These are phyloP conservation scores for Chionodraco myersi DNA, from an alignment of 2,113 vertebrate genomes.

Conservation along the genomic window DNA sequence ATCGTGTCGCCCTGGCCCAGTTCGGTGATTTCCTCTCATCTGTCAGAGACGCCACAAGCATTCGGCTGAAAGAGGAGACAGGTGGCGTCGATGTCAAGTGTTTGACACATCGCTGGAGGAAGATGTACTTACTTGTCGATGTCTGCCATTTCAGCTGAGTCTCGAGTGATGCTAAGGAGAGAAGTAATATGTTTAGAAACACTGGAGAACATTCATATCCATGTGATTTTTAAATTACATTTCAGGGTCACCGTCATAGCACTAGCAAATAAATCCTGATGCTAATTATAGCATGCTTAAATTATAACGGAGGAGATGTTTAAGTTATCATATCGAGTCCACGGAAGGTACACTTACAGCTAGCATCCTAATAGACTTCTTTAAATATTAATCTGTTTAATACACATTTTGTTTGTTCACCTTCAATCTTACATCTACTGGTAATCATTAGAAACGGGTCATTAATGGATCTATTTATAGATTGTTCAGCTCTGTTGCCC, in stretches of 20 bases:
- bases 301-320: conserved; percentile 6
- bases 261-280: conserved; percentile 12
- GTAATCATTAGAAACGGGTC: no score
- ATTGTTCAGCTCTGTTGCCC: no score
- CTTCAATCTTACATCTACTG: no score
- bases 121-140: conserved; percentile 94
- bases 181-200: conserved; percentile 18
- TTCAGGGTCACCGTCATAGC: conserved; percentile 14
- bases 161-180: conserved; percentile 67
- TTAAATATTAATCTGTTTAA: no score
- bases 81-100: not conserved
- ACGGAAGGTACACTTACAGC: no score
- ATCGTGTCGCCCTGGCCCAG: not conserved
- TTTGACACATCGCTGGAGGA: not conserved
- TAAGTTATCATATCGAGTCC: not conserved
- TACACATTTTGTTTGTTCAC: no score
- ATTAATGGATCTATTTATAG: no score
- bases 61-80: not conserved
- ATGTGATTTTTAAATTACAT: not conserved
- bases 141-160: conserved; percentile 90
- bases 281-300: conserved; percentile 3
- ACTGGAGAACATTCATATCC: not conserved
- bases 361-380: no score
- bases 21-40: not conserved
- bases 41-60: not conserved